These are phyloP conservation scores for Marmota monax DNA, from an alignment of 2,113 vertebrate genomes.

Conservation along the genomic window DNA sequence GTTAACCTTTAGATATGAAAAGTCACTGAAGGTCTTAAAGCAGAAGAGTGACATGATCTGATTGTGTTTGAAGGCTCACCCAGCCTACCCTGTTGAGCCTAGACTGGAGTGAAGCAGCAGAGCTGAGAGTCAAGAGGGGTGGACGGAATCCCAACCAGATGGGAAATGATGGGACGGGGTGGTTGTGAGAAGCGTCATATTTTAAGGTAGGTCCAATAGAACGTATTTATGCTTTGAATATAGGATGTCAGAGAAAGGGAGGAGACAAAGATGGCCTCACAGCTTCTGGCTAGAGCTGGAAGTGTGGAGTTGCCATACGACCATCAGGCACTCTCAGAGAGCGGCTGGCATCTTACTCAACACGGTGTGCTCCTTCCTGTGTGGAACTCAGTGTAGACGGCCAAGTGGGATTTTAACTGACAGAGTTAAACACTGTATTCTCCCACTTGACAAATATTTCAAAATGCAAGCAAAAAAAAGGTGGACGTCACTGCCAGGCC, in stretches of 20 bases:
- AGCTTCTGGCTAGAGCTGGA: background rate
- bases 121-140: background rate
- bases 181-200: background rate
- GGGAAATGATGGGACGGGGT: background rate
- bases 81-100: background rate
- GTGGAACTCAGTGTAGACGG: background rate
- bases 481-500: too few relatives aligned
- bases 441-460: background rate
- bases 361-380: background rate
- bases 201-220: background rate
- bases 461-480: background rate
- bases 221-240: background rate
- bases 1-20: background rate
- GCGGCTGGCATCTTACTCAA: background rate
- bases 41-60: background rate
- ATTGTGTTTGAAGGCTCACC: background rate
- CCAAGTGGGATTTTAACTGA: background rate
- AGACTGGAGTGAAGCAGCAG: background rate
- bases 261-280: background rate
- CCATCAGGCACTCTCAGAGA: too few relatives aligned
- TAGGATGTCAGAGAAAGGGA: background rate
- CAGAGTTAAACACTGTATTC: background rate
- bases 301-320: background rate
- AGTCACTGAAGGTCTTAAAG: background rate
- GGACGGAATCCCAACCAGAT: background rate